A percentile compares a stretch with the other conserved stretches of the same genome.
Conservation (phyloP, 2,888 invertebrate genomes). For the Drosophila macrospina region DNA sequence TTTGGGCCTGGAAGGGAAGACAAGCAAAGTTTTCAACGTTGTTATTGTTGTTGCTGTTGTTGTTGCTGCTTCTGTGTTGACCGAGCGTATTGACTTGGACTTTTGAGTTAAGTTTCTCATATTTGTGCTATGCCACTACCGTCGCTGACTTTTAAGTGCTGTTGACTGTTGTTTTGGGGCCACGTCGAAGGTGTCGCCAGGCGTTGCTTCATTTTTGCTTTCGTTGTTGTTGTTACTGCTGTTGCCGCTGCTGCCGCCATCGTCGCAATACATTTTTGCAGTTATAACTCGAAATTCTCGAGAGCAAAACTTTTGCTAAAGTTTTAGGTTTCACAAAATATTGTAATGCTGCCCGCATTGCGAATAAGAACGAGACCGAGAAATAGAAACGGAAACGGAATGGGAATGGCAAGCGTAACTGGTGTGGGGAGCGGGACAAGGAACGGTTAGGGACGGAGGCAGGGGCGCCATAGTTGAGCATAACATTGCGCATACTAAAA, state of each 20-base stretch:
- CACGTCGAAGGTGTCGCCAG: slow-evolving; percentile 82
- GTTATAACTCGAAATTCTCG: slow-evolving; percentile 58
- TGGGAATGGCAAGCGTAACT: slow-evolving; percentile 7
- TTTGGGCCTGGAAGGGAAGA: slow-evolving; percentile 45
- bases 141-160: slow-evolving; percentile 79
- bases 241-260: slow-evolving; percentile 27
- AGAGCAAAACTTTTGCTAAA: slow-evolving; percentile 57
- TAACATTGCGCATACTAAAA: slow-evolving; percentile 71
- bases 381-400: slow-evolving; percentile 17
- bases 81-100: slow-evolving; percentile 80
- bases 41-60: slow-evolving; percentile 28
- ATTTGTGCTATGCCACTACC: slow-evolving; percentile 73
- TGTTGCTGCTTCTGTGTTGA: slow-evolving; percentile 59
- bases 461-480: slow-evolving; percentile 37
- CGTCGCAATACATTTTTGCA: slow-evolving; percentile 43
- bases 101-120: slow-evolving; percentile 81
- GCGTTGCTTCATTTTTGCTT: slow-evolving; percentile 56
- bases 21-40: slow-evolving; percentile 24
- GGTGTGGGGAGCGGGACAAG: neutral
- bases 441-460: slow-evolving; percentile 1
- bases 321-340: slow-evolving; percentile 73
- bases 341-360: slow-evolving; percentile 71
- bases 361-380: slow-evolving; percentile 29
- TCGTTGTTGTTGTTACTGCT: slow-evolving; percentile 37
- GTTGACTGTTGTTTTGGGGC: slow-evolving; percentile 84